Conservation (phyloP, 2,113 vertebrate genomes). For the Gymnocephalus cernua region DNA sequence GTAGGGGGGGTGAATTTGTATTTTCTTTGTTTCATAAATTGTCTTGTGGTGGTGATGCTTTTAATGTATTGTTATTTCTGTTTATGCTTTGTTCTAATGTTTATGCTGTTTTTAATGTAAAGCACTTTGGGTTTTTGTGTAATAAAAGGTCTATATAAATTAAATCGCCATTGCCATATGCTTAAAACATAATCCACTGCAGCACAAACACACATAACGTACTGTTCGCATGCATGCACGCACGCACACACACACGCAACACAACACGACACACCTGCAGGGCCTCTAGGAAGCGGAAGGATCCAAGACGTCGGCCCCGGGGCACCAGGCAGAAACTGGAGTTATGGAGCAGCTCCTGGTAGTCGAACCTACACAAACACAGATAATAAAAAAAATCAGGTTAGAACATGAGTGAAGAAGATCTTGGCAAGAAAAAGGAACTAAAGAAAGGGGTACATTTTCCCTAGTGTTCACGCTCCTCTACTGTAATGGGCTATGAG, state of each 20-base stretch:
- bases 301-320: conserved; percentile 86
- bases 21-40: too few relatives aligned
- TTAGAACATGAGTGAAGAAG: conserved; percentile 11
- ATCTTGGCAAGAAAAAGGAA: neutral
- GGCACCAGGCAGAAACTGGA: conserved; percentile 96
- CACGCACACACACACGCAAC: neutral
- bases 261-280: conserved; percentile 86
- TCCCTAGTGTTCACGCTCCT: neutral
- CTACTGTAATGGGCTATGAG: neutral
- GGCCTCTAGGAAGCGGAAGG: conserved; percentile 91
- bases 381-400: neutral
- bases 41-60: too few relatives aligned
- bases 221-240: too few relatives aligned
- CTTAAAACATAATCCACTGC: too few relatives aligned
- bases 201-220: too few relatives aligned
- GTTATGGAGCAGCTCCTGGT: conserved; percentile 89
- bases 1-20: too few relatives aligned
- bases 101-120: too few relatives aligned
- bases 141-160: too few relatives aligned
- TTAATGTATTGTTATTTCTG: too few relatives aligned
- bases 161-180: too few relatives aligned
- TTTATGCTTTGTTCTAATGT: too few relatives aligned
- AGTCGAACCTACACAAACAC: conserved; percentile 85
- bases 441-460: neutral
- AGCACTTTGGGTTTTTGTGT: too few relatives aligned